These are phyloP conservation scores for Enoplosus armatus DNA, from an alignment of 2,797 vertebrate species.

Conservation along the genomic window DNA sequence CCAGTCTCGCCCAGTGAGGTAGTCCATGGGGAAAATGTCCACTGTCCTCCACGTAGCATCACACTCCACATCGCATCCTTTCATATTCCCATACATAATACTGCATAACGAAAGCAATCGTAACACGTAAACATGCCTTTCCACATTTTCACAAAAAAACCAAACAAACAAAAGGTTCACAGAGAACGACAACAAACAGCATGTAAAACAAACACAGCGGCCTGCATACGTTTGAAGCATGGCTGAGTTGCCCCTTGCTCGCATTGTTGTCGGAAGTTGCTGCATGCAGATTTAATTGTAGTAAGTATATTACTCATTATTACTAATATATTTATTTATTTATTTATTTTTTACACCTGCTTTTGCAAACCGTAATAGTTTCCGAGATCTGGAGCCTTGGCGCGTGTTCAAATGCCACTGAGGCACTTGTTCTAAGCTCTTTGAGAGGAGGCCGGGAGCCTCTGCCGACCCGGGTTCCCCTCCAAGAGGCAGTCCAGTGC, in stretches of 20 bases:
- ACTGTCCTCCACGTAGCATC: not conserved
- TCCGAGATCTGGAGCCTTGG: too few relatives aligned
- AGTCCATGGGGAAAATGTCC: not conserved
- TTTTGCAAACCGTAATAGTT: not conserved
- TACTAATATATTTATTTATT: too few relatives aligned
- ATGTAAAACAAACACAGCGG: not conserved
- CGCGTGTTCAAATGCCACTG: too few relatives aligned
- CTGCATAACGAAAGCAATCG: too few relatives aligned
- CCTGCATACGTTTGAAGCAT: too few relatives aligned
- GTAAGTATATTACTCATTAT: not conserved
- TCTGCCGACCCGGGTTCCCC: constrained; percentile 15
- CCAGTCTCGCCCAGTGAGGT: constrained; percentile 3
- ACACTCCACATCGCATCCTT: not conserved
- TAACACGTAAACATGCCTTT: too few relatives aligned
- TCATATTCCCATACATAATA: not conserved
- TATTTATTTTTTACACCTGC: not conserved
- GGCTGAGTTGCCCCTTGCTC: too few relatives aligned
- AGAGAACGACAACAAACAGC: too few relatives aligned
- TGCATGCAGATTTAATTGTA: not conserved
- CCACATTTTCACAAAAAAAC: too few relatives aligned
- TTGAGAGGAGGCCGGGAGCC: not conserved
- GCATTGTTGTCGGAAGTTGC: too few relatives aligned
- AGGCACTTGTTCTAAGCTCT: not conserved
- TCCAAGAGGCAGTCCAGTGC: not conserved
- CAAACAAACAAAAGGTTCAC: too few relatives aligned